These are phyloP conservation scores for Brenthis ino DNA, from an alignment of 2,888 invertebrate species.

Conservation along the genomic window DNA sequence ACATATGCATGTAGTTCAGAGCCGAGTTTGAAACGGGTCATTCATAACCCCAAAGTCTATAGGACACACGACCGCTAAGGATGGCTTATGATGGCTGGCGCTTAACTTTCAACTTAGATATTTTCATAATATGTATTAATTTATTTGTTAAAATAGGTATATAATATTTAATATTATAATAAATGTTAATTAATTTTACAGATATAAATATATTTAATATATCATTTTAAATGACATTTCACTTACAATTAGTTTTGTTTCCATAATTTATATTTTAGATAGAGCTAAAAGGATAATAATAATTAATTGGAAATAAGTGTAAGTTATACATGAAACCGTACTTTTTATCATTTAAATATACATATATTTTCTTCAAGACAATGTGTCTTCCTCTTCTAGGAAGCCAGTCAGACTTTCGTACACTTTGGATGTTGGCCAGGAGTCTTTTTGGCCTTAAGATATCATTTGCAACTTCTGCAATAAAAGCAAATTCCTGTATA, in stretches of 20 bases:
- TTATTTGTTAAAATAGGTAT: too few species aligned
- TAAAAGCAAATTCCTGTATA: slow-evolving; percentile 56
- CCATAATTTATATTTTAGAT: too few species aligned
- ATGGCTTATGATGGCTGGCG: too few species aligned
- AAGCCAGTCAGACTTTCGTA: slow-evolving; percentile 58
- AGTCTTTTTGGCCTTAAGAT: slow-evolving; percentile 81
- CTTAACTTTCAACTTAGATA: slow-evolving; percentile 16
- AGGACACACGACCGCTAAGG: slow-evolving; percentile 43
- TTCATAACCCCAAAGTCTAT: slow-evolving; percentile 59
- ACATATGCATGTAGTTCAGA: slow-evolving; percentile 70
- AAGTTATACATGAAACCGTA: not conserved
- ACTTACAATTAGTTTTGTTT: too few species aligned
- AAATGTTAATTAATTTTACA: too few species aligned
- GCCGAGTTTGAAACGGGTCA: slow-evolving; percentile 54
- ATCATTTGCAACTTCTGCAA: slow-evolving; percentile 70
- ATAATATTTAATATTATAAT: too few species aligned
- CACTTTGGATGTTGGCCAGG: slow-evolving; percentile 74
- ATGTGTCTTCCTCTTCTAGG: slow-evolving; percentile 54
- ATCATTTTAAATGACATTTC: too few species aligned
- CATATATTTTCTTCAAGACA: slow-evolving; percentile 22
- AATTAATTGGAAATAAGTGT: too few species aligned
- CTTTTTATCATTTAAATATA: slow-evolving; percentile 32
- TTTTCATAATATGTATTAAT: not conserved
- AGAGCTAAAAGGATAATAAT: too few species aligned
- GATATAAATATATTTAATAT: too few species aligned